Percentiles rank a stretch among this genome's conserved stretches.
These are phyloP conservation scores for Erinaceus europaeus DNA, from an alignment of 2,113 vertebrate species.

Conservation along the genomic window DNA sequence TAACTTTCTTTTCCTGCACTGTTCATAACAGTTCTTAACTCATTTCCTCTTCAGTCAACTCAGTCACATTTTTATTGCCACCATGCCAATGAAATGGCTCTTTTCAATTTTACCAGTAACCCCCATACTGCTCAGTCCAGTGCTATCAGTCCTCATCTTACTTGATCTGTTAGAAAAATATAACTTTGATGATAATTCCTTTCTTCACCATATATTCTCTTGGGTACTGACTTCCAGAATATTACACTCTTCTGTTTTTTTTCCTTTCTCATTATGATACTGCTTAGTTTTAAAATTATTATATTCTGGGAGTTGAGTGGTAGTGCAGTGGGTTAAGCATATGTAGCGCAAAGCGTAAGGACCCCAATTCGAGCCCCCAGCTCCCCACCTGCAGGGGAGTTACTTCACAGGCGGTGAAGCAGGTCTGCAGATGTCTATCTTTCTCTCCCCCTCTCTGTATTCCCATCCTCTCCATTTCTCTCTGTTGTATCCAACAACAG, in stretches of 20 bases:
- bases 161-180: neutral
- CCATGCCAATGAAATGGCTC: neutral
- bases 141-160: neutral
- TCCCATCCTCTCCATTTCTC: too few relatives aligned
- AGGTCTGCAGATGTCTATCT: too few relatives aligned
- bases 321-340: too few relatives aligned
- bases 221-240: neutral
- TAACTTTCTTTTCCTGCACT: slow-evolving; percentile 14
- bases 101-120: neutral
- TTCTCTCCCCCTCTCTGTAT: too few relatives aligned
- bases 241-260: neutral
- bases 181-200: neutral
- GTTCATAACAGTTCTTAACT: neutral
- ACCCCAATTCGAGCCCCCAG: too few relatives aligned
- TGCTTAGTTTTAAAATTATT: neutral
- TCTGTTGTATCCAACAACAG: too few relatives aligned
- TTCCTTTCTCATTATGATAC: neutral
- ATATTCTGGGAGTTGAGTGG: neutral
- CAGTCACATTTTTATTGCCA: neutral
- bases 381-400: too few relatives aligned
- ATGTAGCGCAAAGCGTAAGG: too few relatives aligned
- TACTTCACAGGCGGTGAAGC: too few relatives aligned
- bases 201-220: neutral
- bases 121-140: neutral
- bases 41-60: neutral